These are phyloP conservation scores for Cyrtonyx montezumae DNA, from an alignment of 2,113 vertebrate species.

Conservation along the genomic window DNA sequence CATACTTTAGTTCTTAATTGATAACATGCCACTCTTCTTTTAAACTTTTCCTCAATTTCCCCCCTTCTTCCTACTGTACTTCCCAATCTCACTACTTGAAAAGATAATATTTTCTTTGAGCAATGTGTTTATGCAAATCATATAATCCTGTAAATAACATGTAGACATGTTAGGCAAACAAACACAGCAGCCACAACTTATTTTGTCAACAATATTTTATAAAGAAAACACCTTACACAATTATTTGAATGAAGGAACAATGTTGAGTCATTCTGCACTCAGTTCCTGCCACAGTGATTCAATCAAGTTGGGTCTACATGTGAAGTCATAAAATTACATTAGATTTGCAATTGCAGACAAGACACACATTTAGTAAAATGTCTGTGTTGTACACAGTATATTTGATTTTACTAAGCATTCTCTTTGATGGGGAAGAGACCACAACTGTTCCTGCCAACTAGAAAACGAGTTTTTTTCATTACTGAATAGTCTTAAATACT, in stretches of 20 bases:
- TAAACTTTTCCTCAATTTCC: background rate
- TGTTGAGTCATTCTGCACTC: background rate
- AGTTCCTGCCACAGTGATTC: background rate
- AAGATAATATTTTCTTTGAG: background rate
- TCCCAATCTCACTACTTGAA: slow-evolving; percentile 9
- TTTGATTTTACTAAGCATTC: background rate
- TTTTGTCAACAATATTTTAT: slow-evolving; percentile 32
- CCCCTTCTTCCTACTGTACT: background rate
- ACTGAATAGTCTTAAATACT: background rate
- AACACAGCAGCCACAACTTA: background rate
- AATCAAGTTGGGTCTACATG: background rate
- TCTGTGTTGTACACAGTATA: background rate
- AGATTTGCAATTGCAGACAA: slow-evolving; percentile 17
- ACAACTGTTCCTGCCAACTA: background rate
- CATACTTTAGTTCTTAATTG: background rate
- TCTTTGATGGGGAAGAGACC: background rate
- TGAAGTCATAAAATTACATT: background rate
- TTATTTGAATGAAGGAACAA: background rate
- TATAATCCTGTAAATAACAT: background rate
- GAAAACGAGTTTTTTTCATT: background rate
- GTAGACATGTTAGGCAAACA: slow-evolving; percentile 7
- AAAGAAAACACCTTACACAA: background rate
- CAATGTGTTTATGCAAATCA: background rate
- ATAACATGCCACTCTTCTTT: background rate
- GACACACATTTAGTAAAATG: background rate